phyloP scores from a whole-genome alignment of 2,113 vertebrate genomes.

The Bujurquina vittata region DNA sequence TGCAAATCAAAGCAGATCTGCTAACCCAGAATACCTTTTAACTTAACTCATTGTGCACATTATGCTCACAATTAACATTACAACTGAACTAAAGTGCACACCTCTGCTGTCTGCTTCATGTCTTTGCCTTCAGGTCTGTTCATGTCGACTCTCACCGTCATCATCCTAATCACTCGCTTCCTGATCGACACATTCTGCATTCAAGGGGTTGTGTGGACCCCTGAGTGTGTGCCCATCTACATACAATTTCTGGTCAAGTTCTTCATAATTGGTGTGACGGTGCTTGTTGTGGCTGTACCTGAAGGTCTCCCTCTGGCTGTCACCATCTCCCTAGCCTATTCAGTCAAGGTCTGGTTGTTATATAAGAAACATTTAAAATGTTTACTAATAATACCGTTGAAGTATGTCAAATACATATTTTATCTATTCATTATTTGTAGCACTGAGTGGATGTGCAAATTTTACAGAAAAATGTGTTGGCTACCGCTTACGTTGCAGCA shows the following conservation, averaged over 20 bases:
- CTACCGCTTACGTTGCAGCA: not conserved
- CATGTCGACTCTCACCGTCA: constrained; percentile 94
- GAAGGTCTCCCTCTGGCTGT: constrained; percentile 98
- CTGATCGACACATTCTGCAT: constrained; percentile 94
- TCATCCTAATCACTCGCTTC: constrained; percentile 95
- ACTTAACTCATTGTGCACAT: not conserved
- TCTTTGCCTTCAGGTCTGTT: constrained; percentile 84
- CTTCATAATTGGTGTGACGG: constrained; percentile 98
- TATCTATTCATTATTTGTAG: not conserved
- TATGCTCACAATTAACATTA: not conserved
- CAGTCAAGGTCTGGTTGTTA: constrained; percentile 88
- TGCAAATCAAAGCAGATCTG: not conserved
- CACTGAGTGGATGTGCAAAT: not conserved
- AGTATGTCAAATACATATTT: not conserved
- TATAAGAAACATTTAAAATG: not conserved
- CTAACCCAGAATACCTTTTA: not conserved
- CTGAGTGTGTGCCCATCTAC: constrained; percentile 93
- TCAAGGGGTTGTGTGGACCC: constrained; percentile 87
- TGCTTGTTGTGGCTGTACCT: constrained; percentile 96
- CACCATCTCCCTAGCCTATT: constrained; percentile 97
- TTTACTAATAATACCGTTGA: not conserved
- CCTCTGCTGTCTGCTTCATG: not conserved
- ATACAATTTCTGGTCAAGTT: constrained; percentile 98
- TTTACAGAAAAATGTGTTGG: not conserved
- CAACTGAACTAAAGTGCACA: not conserved